A percentile compares a stretch with the other conserved stretches of the same genome.
Evolutionary conservation across 1,140 invertebrate genomes (phyloP).

Genomic region (Lutraria rhynchaena): DNA sequence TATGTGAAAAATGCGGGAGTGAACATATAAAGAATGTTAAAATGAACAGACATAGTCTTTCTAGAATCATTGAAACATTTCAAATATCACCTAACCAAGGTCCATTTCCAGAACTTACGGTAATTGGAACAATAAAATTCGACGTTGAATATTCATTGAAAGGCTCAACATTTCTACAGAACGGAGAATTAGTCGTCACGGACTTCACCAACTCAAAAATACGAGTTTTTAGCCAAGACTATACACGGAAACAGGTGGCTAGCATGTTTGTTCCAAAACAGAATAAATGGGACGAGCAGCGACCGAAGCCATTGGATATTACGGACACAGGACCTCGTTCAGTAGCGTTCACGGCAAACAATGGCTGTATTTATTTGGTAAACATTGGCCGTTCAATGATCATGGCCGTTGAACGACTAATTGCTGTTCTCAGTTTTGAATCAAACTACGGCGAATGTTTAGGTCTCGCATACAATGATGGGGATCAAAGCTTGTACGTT

Average conservation of each 20-base stretch:
- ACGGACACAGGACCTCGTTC: background rate
- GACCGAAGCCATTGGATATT: slow-evolving; percentile 44
- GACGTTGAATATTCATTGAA: slow-evolving; percentile 42
- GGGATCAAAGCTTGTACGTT: slow-evolving; percentile 34
- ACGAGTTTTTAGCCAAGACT: slow-evolving; percentile 42
- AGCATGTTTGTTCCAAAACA: slow-evolving; percentile 49
- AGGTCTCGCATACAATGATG: slow-evolving; percentile 39
- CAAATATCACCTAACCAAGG: slow-evolving; percentile 42
- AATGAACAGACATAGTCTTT: slow-evolving; percentile 51
- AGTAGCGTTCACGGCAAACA: slow-evolving; percentile 42
- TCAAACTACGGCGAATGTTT: slow-evolving; percentile 49
- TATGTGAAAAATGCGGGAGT: slow-evolving; percentile 28
- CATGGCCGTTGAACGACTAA: slow-evolving; percentile 41
- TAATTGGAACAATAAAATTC: slow-evolving; percentile 52
- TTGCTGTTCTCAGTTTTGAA: slow-evolving; percentile 52
- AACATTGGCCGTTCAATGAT: slow-evolving; percentile 33
- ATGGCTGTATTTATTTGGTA: slow-evolving; percentile 47
- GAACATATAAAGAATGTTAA: slow-evolving; percentile 34
- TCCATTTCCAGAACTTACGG: slow-evolving; percentile 48
- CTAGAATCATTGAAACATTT: slow-evolving; percentile 43
- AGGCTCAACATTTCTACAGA: slow-evolving; percentile 44
- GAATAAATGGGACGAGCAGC: slow-evolving; percentile 42
- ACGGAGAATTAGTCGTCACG: slow-evolving; percentile 49
- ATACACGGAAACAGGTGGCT: slow-evolving; percentile 32
- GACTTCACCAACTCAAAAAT: slow-evolving; percentile 52